Evolutionary conservation across 1,140 invertebrate genomes (phyloP).

Genomic region (Camponotus floridanus): DNA sequence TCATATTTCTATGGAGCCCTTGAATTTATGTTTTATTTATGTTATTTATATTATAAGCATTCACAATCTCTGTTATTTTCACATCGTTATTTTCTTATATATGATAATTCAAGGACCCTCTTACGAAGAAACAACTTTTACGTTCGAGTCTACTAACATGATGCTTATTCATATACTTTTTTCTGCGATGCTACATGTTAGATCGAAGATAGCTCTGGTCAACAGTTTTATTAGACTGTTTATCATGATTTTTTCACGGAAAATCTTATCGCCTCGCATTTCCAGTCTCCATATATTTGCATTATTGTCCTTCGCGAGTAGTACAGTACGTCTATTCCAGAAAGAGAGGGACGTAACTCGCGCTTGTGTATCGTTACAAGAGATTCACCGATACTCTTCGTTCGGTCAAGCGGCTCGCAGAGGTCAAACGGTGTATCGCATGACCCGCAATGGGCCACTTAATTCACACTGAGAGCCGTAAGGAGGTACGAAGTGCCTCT

Average conservation of each 20-base stretch:
- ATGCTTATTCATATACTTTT: constrained; percentile 44
- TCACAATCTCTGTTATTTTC: constrained; percentile 27
- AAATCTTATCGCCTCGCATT: constrained; percentile 33
- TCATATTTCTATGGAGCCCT: constrained; percentile 14
- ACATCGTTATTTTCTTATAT: constrained; percentile 19
- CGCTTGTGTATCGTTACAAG: constrained; percentile 10
- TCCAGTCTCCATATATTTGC: constrained; percentile 30
- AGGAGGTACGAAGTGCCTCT: constrained; percentile 69
- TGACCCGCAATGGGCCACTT: constrained; percentile 69
- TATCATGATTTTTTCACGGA: constrained; percentile 21
- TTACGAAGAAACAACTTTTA: constrained; percentile 51
- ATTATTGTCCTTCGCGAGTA: constrained; percentile 25
- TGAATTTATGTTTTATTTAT: constrained; percentile 21
- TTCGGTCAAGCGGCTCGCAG: constrained; percentile 49
- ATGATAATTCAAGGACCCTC: constrained; percentile 34
- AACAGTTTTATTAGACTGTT: constrained; percentile 53
- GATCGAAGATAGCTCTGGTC: constrained; percentile 42
- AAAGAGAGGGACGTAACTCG: constrained; percentile 38
- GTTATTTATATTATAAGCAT: no score
- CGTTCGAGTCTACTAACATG: constrained; percentile 3
- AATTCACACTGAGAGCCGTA: constrained; percentile 68
- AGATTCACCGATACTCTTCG: constrained; percentile 34
- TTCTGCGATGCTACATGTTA: constrained; percentile 16
- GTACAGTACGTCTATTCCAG: constrained; percentile 1
- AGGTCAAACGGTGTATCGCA: constrained; percentile 70